These are phyloP conservation scores for Halichoeres trimaculatus DNA, from an alignment of 2,113 vertebrate genomes.

Conservation along the genomic window DNA sequence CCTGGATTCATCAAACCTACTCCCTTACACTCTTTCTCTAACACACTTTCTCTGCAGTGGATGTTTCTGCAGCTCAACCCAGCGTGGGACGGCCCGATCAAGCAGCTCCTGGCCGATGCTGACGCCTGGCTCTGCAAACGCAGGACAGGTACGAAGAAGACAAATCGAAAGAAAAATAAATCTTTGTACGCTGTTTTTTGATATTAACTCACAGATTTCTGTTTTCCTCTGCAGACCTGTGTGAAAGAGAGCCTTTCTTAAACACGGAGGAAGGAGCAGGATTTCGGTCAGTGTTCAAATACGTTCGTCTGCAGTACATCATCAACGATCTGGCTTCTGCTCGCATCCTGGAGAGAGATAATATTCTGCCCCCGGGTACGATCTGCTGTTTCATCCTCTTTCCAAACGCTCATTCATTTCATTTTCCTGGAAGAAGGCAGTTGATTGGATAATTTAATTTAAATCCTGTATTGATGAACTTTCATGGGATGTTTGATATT, in stretches of 20 bases:
- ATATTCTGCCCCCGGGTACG: constrained; percentile 90
- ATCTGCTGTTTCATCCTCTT: background rate
- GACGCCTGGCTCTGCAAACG: constrained; percentile 94
- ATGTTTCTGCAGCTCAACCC: constrained; percentile 97
- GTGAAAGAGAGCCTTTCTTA: constrained; percentile 86
- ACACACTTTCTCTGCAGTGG: constrained; percentile 84
- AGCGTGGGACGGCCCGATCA: constrained; percentile 94
- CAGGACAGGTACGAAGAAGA: constrained; percentile 83
- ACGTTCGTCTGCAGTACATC: constrained; percentile 94
- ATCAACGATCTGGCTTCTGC: constrained; percentile 95
- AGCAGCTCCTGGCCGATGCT: constrained; percentile 91
- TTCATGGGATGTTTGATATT: background rate
- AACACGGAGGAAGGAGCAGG: constrained; percentile 87
- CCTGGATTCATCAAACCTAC: background rate
- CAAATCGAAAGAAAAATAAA: background rate
- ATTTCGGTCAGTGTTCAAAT: constrained; percentile 87
- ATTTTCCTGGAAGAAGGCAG: background rate
- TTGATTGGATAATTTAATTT: background rate
- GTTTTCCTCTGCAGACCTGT: constrained; percentile 80
- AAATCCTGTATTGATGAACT: background rate
- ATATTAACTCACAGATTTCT: background rate
- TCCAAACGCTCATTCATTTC: background rate
- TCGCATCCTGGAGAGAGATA: constrained; percentile 92
- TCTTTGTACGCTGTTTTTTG: background rate
- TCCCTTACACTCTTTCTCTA: background rate